A percentile compares a stretch with the other conserved stretches of the same genome.
Conservation (phyloP, 2,113 vertebrate genomes). For the Mellivora capensis region DNA sequence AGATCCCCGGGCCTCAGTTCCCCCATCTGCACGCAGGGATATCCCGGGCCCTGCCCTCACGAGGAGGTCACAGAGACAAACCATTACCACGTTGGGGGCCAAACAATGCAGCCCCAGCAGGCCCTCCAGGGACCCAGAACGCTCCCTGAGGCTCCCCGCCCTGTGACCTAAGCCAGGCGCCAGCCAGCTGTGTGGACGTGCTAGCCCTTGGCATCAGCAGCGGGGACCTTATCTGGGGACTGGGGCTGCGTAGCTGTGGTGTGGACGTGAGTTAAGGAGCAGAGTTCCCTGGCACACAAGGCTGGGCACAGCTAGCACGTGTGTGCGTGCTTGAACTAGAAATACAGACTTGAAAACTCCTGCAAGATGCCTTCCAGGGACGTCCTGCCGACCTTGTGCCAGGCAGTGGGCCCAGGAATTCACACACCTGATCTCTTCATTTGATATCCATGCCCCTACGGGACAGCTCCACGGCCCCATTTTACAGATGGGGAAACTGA, state of each 20-base stretch:
- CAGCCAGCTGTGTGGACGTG: too few species aligned
- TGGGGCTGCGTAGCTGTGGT: too few species aligned
- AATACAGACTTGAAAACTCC: neutral
- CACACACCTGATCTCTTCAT: fast-evolving
- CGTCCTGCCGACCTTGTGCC: fast-evolving
- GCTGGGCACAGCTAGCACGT: neutral
- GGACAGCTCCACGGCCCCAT: neutral
- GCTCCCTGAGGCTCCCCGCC: neutral
- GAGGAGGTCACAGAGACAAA: neutral
- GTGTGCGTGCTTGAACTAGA: neutral
- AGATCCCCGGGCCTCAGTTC: neutral
- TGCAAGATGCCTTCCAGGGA: too few species aligned
- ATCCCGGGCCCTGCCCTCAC: neutral
- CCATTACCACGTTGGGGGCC: fast-evolving
- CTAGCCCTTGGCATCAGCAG: too few species aligned
- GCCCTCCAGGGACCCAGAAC: fast-evolving
- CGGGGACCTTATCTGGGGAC: too few species aligned
- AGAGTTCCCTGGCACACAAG: neutral
- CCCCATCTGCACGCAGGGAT: neutral
- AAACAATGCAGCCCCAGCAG: fast-evolving
- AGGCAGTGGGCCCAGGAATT: fast-evolving
- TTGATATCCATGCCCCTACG: fast-evolving
- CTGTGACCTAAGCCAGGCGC: fast-evolving
- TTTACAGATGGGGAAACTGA: neutral
- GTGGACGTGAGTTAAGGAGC: too few species aligned